Conservation (phyloP, 23 tunicate species). For the Phallusia fumigata region DNA sequence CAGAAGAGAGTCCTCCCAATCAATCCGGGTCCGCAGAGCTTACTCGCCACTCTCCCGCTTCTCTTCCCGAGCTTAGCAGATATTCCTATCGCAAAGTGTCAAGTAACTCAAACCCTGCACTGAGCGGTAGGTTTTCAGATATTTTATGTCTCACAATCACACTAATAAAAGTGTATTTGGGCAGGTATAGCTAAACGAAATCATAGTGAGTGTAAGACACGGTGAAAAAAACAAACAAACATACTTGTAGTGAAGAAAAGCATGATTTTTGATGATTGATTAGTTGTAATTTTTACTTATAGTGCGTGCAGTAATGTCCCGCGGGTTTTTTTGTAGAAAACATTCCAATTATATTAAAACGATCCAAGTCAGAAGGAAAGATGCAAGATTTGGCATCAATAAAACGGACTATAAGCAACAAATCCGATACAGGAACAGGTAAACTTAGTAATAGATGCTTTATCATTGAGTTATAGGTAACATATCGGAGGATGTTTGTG, state of each 20-base stretch:
- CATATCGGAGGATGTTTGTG: too few species aligned
- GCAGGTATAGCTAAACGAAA: too few species aligned
- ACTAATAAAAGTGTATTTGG: too few species aligned
- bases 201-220: too few species aligned
- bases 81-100: not conserved
- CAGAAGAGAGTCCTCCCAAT: not conserved
- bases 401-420: not conserved
- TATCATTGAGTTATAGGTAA: too few species aligned
- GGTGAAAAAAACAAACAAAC: too few species aligned
- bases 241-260: too few species aligned
- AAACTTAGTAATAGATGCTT: too few species aligned
- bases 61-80: not conserved
- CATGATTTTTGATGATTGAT: too few species aligned
- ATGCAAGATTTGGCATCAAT: not conserved
- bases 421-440: not conserved
- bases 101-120: not conserved
- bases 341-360: not conserved
- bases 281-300: too few species aligned
- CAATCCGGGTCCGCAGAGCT: conserved; percentile 1
- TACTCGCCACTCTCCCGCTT: not conserved
- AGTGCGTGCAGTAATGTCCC: not conserved
- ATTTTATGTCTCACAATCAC: too few species aligned
- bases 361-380: not conserved
- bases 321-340: not conserved
- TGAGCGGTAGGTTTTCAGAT: not conserved